Conservation (phyloP, 2,797 vertebrate species). For the Mormyrops boulengeri region DNA sequence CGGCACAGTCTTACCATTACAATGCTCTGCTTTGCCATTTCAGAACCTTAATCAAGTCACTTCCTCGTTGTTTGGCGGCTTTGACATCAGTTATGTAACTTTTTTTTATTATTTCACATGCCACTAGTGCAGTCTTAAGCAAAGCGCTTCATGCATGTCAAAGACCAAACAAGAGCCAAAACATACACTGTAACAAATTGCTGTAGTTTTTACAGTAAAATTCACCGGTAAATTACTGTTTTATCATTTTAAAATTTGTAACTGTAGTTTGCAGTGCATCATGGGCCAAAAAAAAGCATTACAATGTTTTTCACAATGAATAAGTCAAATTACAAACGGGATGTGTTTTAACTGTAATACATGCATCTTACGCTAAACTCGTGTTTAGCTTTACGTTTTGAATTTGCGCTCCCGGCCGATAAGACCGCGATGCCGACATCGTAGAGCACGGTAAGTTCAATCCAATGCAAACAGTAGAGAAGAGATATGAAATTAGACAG, state of each 20-base stretch:
- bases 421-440: too few species aligned
- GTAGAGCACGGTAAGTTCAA: too few species aligned
- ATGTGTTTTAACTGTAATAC: not conserved
- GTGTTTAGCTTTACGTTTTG: not conserved
- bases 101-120: not conserved
- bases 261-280: not conserved
- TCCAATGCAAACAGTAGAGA: too few species aligned
- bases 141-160: not conserved
- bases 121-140: not conserved
- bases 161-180: not conserved
- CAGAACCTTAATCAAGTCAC: not conserved
- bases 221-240: not conserved
- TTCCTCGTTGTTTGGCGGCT: not conserved
- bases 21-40: not conserved
- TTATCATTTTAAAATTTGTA: not conserved
- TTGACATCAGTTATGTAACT: not conserved
- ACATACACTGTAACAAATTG: not conserved
- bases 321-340: not conserved
- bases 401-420: too few species aligned
- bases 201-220: not conserved
- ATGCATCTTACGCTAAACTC: not conserved
- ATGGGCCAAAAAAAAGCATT: not conserved
- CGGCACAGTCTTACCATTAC: not conserved
- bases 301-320: not conserved
- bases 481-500: too few species aligned